These are phyloP conservation scores for Drosophila pandora DNA, from an alignment of 1,140 invertebrate species.

Conservation along the genomic window DNA sequence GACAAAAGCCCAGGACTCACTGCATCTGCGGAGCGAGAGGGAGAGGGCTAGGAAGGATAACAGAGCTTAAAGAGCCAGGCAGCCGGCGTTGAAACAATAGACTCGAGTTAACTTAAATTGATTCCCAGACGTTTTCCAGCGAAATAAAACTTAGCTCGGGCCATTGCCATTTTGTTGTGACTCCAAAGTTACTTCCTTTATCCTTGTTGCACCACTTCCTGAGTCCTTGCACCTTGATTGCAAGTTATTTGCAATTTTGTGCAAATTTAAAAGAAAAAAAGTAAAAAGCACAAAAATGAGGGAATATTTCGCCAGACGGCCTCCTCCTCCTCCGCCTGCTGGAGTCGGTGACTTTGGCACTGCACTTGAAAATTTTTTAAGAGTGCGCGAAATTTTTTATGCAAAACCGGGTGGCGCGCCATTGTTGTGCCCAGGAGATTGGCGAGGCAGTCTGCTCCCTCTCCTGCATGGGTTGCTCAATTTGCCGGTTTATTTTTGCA, in stretches of 20 bases:
- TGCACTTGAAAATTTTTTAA: slow-evolving; percentile 76
- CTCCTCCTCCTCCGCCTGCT: background rate
- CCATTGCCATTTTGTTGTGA: slow-evolving; percentile 54
- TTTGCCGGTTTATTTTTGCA: slow-evolving; percentile 42
- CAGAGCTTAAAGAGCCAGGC: slow-evolving; percentile 48
- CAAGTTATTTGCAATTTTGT: slow-evolving; percentile 81
- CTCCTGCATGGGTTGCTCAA: slow-evolving; percentile 48
- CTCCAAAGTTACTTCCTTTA: slow-evolving; percentile 41
- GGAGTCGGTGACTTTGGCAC: slow-evolving; percentile 31
- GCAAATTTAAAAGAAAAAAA: slow-evolving; percentile 56
- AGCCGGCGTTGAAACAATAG: slow-evolving; percentile 73
- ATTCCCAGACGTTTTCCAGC: slow-evolving; percentile 70
- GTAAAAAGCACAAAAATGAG: slow-evolving; percentile 28
- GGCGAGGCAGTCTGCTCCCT: background rate
- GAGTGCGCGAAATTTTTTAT: slow-evolving; percentile 65
- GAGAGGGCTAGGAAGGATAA: slow-evolving; percentile 1
- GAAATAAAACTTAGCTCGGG: slow-evolving; percentile 45
- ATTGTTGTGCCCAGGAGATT: slow-evolving; percentile 34
- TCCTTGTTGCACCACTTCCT: background rate
- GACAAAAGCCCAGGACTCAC: slow-evolving; percentile 26
- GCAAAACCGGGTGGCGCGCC: slow-evolving; percentile 19
- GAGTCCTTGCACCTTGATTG: slow-evolving; percentile 70
- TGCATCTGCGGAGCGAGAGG: background rate
- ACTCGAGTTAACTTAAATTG: slow-evolving; percentile 81
- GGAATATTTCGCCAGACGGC: slow-evolving; percentile 24